Percentiles rank a stretch among this genome's conserved stretches.
Conservation (phyloP, 2,797 vertebrate species). For the Botia kubotai region DNA sequence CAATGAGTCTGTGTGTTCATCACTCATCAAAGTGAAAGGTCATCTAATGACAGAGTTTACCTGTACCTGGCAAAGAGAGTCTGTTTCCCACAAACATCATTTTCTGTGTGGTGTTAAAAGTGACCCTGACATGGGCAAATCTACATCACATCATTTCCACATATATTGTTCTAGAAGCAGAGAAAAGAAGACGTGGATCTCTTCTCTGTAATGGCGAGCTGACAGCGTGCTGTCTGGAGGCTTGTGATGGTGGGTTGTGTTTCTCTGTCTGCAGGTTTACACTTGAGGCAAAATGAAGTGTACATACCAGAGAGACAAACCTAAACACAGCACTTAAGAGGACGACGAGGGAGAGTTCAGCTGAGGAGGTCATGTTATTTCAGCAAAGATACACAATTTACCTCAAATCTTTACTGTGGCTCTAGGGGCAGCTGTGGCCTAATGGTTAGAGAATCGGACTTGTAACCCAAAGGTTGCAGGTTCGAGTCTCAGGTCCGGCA, state of each 20-base stretch:
- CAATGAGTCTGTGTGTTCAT: slow-evolving; percentile 28
- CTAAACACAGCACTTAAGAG: slow-evolving; percentile 81
- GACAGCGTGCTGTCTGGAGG: slow-evolving; percentile 41
- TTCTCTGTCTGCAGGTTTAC: slow-evolving; percentile 61
- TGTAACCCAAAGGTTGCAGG: no score
- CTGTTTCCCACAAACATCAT: slow-evolving; percentile 24
- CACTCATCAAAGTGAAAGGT: slow-evolving; percentile 46
- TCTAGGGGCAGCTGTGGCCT: no score
- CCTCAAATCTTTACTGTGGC: slow-evolving; percentile 67
- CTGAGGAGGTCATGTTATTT: slow-evolving; percentile 64
- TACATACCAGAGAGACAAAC: slow-evolving; percentile 73
- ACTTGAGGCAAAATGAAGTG: slow-evolving; percentile 61
- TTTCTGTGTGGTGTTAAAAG: slow-evolving; percentile 27
- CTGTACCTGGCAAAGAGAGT: not conserved
- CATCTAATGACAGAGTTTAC: slow-evolving; percentile 28
- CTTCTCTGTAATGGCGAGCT: slow-evolving; percentile 18
- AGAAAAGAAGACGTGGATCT: slow-evolving; percentile 40
- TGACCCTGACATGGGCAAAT: slow-evolving; percentile 37
- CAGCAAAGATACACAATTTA: slow-evolving; percentile 63
- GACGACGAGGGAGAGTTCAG: slow-evolving; percentile 77
- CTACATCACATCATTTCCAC: slow-evolving; percentile 27
- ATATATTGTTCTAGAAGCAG: slow-evolving; percentile 35
- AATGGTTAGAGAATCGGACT: no score
- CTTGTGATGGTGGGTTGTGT: slow-evolving; percentile 45
- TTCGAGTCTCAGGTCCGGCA: no score